Base-by-base conservation (phyloP, 2,797 vertebrate genomes). In the Toxotes lorentzi region DNA sequence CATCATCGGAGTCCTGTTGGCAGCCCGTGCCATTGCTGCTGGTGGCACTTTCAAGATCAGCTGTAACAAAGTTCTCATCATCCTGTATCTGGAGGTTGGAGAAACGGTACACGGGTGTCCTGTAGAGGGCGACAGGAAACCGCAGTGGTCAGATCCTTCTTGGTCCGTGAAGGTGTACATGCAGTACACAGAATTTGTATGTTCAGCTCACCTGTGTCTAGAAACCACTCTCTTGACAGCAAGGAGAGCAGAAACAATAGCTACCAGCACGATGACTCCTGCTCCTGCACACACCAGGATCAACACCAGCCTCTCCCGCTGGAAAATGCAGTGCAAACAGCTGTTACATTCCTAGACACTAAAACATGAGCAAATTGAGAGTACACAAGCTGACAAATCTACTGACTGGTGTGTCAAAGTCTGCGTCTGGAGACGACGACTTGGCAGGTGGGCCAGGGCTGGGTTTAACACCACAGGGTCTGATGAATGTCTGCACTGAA, bases 1-100 rank as follows among this genome's bases (percentile, higher is more conserved):
- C 95, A 35, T 94, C 92, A 47, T 96, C 95, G 71, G 94, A 95
- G 76, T 95, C 94, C 2, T 83, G 90, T 2, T 84, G 93, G 71
- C 88, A 93, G 65, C 61, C 78, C 3, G 76, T 86, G 70, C 88
- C 91, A 0, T 94, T 95, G 78, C 87, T 92, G 84, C 89, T 91
- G 13, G 79, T 51, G 43, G 40, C 87, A 6, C 90, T 91, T 50
- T 89, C 89, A 0, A 74, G 82, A 19, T 95, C 92, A 0, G 34
- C 59, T 2, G 82, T 67, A 24, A 81, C 43, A 69, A 59, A 43
- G 43, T 68, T 83, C 3, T 91, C 89, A 0, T 95, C 93, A 0
- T 95, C 93, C 77, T 93, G 93, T 5, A 91, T 81, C 85, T 75
- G 92, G 5, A 96, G 93, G 81, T 86, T 93, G 38, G 95, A 95